These are phyloP conservation scores for Erpornis zantholeuca DNA, from an alignment of 2,113 vertebrate genomes.

Conservation along the genomic window DNA sequence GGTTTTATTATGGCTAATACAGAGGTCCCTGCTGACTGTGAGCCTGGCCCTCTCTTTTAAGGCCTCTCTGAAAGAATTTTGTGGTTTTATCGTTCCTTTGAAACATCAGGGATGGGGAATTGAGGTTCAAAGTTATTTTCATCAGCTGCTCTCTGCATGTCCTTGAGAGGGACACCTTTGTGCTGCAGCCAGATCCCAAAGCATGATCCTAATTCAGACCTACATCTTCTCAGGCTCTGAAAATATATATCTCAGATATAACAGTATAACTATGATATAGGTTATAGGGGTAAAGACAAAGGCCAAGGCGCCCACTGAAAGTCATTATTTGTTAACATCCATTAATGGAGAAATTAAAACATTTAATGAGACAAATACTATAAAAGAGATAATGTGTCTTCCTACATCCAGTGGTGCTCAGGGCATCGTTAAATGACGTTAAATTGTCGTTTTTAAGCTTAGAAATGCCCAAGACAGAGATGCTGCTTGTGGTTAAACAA, in stretches of 20 bases:
- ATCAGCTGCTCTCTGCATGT: not conserved
- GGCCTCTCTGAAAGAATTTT: not conserved
- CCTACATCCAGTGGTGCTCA: not conserved
- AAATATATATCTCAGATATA: not conserved
- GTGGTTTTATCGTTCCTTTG: not conserved
- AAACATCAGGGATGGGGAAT: not conserved
- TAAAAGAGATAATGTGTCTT: not conserved
- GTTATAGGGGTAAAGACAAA: not conserved
- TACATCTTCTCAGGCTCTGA: not conserved
- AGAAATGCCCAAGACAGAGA: not conserved
- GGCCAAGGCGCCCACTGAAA: not conserved
- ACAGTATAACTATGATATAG: accelerated
- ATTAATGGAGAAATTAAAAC: not conserved
- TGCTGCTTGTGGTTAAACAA: not conserved
- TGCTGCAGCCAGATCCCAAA: not conserved
- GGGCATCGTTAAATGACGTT: not conserved
- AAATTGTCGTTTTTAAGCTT: not conserved
- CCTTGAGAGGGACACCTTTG: not conserved
- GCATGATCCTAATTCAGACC: not conserved
- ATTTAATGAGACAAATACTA: not conserved
- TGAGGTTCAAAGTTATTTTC: not conserved
- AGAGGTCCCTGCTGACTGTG: not conserved
- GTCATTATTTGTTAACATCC: not conserved
- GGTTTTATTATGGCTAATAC: not conserved
- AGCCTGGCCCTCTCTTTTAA: not conserved